Evolutionary conservation across 2,113 vertebrate species (phyloP).

Genomic region (Neolamprologus cancellatus): DNA sequence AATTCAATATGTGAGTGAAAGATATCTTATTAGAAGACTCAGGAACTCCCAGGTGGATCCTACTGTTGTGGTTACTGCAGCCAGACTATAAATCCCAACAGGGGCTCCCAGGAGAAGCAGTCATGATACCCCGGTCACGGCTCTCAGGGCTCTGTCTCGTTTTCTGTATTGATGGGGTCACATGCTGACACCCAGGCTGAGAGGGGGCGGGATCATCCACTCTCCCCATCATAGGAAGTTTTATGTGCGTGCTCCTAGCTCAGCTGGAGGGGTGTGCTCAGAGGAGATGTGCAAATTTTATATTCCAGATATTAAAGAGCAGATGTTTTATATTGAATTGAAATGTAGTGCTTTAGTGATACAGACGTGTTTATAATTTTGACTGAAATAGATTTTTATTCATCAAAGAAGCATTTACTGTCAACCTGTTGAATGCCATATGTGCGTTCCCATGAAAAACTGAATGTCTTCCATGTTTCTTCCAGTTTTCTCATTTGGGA

Average conservation of each 20-base stretch:
- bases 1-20: neutral
- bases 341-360: fast-evolving
- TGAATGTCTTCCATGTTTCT: neutral
- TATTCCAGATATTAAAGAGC: neutral
- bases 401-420: fast-evolving
- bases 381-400: neutral
- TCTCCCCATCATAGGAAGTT: neutral
- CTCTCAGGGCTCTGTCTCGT: conserved; percentile 19
- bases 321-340: neutral
- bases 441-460: neutral
- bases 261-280: neutral
- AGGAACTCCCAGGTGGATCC: neutral
- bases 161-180: conserved; percentile 51
- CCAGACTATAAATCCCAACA: conserved; percentile 12
- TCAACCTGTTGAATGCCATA: neutral
- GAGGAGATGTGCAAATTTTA: neutral
- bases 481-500: neutral
- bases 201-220: neutral
- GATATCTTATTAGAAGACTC: neutral
- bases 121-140: neutral
- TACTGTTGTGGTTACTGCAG: neutral
- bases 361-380: neutral
- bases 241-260: neutral
- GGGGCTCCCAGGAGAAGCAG: neutral
- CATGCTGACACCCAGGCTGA: neutral